Base-by-base conservation (phyloP, 2,888 invertebrate genomes). In the Eremobia ochroleuca region DNA sequence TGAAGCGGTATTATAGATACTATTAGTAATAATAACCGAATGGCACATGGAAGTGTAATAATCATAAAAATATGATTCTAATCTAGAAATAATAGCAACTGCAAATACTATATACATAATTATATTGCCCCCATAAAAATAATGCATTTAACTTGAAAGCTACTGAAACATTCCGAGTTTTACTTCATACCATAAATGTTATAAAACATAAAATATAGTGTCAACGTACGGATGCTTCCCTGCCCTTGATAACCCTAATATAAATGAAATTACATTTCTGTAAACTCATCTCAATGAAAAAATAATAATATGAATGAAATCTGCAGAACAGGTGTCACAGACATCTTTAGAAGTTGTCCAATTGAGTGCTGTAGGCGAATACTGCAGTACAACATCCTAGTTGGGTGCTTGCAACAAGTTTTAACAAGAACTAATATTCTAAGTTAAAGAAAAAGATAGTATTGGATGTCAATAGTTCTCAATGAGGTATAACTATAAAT, bases 1-100 rank as follows among this genome's bases (percentile, higher is more conserved):
- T 43, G 11, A 18, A 64, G 11, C 37, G 37, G 18, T 49, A n/a
- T 9, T 65, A 37, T 4, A 37, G 28, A 28, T 31, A 37, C 40
- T 46, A 37, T 58, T 25, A 18, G 40, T n/a, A n/a, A 43, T 40
- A 62, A 15, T 46, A n/a, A 31, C 18, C 9, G 8, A 70, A 31
- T 46, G 34, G 31, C 1, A 62, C 28, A 31, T 70, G 28, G 28
- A 37, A n/a, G 8, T n/a, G 37, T 40, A 72, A 80, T 62, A 58
- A 46, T 72, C 37, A 64, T 77, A 72, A 72, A 77, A 72, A n/a
- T n/a, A n/a, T 72, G 58, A 64, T 77, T 77, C 28, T 71, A 71
- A 62, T 70, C 28, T 34, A 25, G 21, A 59, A 78, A 5, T 59
- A 59, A 77, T 40, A 21, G 25, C 25, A 46, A 78, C 18, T 52